Evolutionary conservation across 2,113 vertebrate species (phyloP), one percentile per base, ranked within the genome.

Genomic region (Amphiprion ocellaris): DNA sequence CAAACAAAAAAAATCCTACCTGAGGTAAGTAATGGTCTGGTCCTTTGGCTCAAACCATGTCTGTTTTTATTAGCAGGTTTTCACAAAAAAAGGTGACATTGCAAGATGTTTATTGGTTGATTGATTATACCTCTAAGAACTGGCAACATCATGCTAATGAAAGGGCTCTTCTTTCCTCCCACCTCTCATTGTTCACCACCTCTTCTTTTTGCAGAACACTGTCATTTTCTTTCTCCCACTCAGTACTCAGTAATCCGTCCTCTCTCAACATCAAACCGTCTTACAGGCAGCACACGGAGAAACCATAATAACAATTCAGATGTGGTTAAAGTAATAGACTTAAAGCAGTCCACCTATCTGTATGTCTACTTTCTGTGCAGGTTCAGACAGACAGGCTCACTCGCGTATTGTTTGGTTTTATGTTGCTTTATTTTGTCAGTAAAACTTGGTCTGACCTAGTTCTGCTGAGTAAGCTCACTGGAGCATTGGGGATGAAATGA

Each of bases 391-490:
- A 30, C 30, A 33, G 2, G 50, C 72, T 66, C 58, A 19, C 30
- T 15, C 49, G 58, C 59, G 67, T 69, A 79, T 77, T 74, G 47
- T 86, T 83, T 78, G 52, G 66, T 77, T 87, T 89, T 67, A 26
- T 79, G 76, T 84, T 86, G 68, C 73, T 83, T 88, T 83, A 58
- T 90, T 87, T 87, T 65, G 70, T 79, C 84, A 49, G 62, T 58
- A 69, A 79, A 86, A 90, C 71, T 70, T 74, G 37, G 47, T 69
- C 79, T 86, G 84, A 90, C 84, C 87, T 77, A 81, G 77, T 86
- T 88, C 68, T 86, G 86, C 85, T 84, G 87, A 88, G 85, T 88
- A 84, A 84, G 79, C 74, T 83, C 78, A 77, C 70, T 84, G 77
- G 67, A 88, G 87, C 65, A 49, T 80, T 84, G 77, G 77, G 52